A percentile compares a stretch with the other conserved stretches of the same genome.
These are phyloP conservation scores for Thermophis baileyi DNA, from an alignment of 2,113 vertebrate genomes.

Conservation along the genomic window DNA sequence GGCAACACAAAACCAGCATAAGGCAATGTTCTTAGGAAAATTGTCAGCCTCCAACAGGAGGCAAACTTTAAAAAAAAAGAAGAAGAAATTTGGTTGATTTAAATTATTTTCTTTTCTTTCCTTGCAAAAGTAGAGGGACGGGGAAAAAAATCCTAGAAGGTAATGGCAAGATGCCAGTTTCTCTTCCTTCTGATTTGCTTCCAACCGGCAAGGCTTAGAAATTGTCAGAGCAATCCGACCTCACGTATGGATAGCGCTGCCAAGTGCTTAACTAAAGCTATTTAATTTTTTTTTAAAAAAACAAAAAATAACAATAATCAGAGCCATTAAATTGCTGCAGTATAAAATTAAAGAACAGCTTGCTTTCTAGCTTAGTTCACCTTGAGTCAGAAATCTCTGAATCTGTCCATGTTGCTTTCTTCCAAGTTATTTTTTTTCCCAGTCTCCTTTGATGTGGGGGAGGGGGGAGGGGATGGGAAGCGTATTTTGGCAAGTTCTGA, in stretches of 20 bases:
- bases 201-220: not conserved
- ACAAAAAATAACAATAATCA: not conserved
- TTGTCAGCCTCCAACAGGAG: not conserved
- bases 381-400: not conserved
- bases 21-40: not conserved
- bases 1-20: not conserved
- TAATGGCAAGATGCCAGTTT: not conserved
- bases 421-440: not conserved
- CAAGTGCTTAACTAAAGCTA: not conserved
- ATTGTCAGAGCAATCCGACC: not conserved
- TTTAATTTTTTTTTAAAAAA: not conserved
- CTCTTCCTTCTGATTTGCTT: not conserved
- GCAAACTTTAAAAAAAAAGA: not conserved
- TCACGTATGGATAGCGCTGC: not conserved
- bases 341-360: not conserved
- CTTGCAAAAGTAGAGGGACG: not conserved
- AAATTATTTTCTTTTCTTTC: not conserved
- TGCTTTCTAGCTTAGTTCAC: not conserved
- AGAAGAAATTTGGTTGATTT: not conserved
- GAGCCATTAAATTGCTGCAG: not conserved
- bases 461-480: not conserved
- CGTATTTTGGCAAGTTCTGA: not conserved
- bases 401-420: not conserved
- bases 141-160: not conserved
- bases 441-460: not conserved